Evolutionary conservation across 2,113 vertebrate species (phyloP).

Genomic region (Strix aluco): DNA sequence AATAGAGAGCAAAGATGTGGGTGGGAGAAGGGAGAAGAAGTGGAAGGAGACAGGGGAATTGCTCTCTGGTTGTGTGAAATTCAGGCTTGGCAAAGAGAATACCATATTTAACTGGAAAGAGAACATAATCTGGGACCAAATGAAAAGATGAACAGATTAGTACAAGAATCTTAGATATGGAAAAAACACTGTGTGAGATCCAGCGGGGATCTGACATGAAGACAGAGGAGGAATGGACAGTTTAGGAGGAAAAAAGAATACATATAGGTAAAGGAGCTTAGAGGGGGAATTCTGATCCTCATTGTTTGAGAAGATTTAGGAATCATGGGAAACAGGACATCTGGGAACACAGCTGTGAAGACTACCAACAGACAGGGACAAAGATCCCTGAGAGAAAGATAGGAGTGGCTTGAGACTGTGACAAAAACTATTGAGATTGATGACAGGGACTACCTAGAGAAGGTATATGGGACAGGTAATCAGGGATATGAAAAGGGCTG

Average conservation of each 20-base stretch:
- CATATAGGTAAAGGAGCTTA: not conserved
- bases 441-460: not conserved
- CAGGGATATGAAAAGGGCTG: not conserved
- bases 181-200: not conserved
- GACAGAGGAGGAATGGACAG: not conserved
- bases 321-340: not conserved
- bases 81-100: not conserved
- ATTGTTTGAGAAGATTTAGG: not conserved
- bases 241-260: not conserved
- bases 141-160: not conserved
- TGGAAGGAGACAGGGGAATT: not conserved
- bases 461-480: not conserved
- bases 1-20: not conserved
- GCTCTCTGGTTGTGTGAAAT: not conserved
- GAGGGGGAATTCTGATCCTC: not conserved
- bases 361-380: not conserved
- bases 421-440: not conserved
- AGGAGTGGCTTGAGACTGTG: not conserved
- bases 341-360: not conserved
- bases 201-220: not conserved
- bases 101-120: not conserved
- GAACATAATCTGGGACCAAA: not conserved
- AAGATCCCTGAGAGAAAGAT: not conserved
- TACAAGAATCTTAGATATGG: not conserved
- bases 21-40: not conserved